These are phyloP conservation scores for Gadopsis marmoratus DNA, from an alignment of 2,797 vertebrate genomes.

Conservation along the genomic window DNA sequence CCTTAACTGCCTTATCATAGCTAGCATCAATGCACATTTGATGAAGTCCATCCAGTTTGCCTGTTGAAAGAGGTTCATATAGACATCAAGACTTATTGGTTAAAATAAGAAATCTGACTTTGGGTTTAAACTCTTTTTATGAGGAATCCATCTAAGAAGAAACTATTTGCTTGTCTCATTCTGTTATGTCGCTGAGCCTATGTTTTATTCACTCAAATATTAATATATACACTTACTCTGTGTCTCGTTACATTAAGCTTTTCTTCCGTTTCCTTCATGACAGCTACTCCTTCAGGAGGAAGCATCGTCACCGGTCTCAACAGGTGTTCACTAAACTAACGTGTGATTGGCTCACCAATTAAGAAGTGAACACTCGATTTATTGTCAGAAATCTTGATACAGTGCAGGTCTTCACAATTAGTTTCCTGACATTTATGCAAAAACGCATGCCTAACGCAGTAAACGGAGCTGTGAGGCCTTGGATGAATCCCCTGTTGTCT, in stretches of 20 bases:
- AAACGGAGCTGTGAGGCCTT: constrained; percentile 16
- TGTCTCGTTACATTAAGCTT: neutral
- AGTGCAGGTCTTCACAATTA: neutral
- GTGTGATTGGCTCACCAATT: constrained; percentile 39
- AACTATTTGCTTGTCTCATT: neutral
- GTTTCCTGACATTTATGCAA: neutral
- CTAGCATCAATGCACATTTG: neutral
- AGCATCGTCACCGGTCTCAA: neutral
- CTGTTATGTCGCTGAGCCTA: neutral
- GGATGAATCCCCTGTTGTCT: neutral
- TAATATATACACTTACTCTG: neutral
- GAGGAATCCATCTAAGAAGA: neutral
- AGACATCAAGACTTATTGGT: neutral
- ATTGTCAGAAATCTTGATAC: rapidly evolving
- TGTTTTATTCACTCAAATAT: neutral
- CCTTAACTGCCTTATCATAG: neutral
- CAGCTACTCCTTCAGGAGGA: neutral
- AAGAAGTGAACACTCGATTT: constrained; percentile 9
- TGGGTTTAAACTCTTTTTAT: neutral
- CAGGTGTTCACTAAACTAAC: constrained; percentile 26
- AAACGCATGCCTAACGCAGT: neutral
- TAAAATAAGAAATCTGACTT: neutral
- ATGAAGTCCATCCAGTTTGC: neutral
- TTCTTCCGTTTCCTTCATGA: neutral
- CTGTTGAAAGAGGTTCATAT: neutral